These are phyloP conservation scores for Cheilosia urbana DNA, from an alignment of 2,888 invertebrate genomes.

Conservation along the genomic window DNA sequence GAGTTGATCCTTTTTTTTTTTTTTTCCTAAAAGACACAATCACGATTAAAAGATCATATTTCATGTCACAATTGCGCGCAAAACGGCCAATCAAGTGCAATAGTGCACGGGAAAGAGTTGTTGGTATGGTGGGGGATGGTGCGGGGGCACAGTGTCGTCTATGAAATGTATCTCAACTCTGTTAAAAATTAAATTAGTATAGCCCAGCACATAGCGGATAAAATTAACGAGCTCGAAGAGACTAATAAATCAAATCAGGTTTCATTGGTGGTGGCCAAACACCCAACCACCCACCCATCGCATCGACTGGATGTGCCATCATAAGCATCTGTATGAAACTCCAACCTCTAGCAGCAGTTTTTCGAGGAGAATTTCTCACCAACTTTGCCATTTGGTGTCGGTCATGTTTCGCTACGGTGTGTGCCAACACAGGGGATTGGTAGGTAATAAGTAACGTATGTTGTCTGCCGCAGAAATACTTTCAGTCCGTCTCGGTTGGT, in stretches of 20 bases:
- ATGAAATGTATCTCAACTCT: slow-evolving; percentile 50
- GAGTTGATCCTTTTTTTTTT: slow-evolving; percentile 14
- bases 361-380: slow-evolving; percentile 64
- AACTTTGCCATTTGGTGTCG: slow-evolving; percentile 71
- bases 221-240: slow-evolving; percentile 75
- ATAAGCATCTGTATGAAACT: slow-evolving; percentile 41
- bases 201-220: slow-evolving; percentile 53
- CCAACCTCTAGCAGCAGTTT: slow-evolving; percentile 9
- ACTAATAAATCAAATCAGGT: slow-evolving; percentile 76
- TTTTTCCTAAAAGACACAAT: slow-evolving; percentile 23
- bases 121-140: neutral
- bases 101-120: slow-evolving; percentile 11
- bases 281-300: slow-evolving; percentile 13
- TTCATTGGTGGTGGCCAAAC: slow-evolving; percentile 51
- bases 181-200: slow-evolving; percentile 70
- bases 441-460: slow-evolving; percentile 62
- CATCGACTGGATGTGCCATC: neutral
- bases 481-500: slow-evolving; percentile 43
- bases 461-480: slow-evolving; percentile 51
- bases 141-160: slow-evolving; percentile 19
- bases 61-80: slow-evolving; percentile 57
- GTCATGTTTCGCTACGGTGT: slow-evolving; percentile 16
- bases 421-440: slow-evolving; percentile 41
- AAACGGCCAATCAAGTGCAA: slow-evolving; percentile 54
- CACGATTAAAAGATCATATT: slow-evolving; percentile 74